Evolutionary conservation across 2,888 invertebrate species (phyloP).

Genomic region (Ochlodes sylvanus): DNA sequence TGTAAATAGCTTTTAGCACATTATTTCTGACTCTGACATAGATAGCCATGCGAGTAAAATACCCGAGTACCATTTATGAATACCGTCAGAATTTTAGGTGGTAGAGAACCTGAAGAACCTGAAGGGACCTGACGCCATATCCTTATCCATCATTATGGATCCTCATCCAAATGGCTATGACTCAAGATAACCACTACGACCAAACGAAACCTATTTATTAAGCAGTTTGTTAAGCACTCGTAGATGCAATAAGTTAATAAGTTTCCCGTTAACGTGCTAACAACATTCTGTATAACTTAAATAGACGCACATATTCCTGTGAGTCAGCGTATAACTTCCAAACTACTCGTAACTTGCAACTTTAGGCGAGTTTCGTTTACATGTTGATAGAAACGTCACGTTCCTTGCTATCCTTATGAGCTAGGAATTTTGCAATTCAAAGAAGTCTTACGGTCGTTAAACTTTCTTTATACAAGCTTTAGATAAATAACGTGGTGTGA

Average conservation of each 20-base stretch:
- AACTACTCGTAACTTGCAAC: conserved; percentile 45
- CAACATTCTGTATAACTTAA: conserved; percentile 9
- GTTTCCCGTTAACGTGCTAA: conserved; percentile 8
- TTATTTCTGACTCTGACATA: no score
- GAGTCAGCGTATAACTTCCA: conserved; percentile 8
- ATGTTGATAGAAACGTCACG: conserved; percentile 59
- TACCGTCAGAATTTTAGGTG: no score
- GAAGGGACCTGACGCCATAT: no score
- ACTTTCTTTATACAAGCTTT: conserved; percentile 51
- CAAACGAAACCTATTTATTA: no score
- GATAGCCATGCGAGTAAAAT: no score
- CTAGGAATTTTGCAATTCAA: conserved; percentile 61
- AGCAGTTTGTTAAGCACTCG: not conserved
- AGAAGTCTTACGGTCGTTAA: conserved; percentile 57
- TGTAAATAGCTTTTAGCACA: no score
- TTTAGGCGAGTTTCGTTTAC: conserved; percentile 46
- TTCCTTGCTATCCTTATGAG: conserved; percentile 57
- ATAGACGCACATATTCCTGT: conserved; percentile 7
- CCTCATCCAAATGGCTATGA: no score
- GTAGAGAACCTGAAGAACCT: no score
- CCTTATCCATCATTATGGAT: no score
- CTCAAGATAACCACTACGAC: not conserved
- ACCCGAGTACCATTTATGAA: no score
- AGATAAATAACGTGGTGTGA: not conserved
- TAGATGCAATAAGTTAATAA: not conserved